Evolutionary conservation across 2,113 vertebrate species (phyloP).

Genomic region (Anguilla rostrata): DNA sequence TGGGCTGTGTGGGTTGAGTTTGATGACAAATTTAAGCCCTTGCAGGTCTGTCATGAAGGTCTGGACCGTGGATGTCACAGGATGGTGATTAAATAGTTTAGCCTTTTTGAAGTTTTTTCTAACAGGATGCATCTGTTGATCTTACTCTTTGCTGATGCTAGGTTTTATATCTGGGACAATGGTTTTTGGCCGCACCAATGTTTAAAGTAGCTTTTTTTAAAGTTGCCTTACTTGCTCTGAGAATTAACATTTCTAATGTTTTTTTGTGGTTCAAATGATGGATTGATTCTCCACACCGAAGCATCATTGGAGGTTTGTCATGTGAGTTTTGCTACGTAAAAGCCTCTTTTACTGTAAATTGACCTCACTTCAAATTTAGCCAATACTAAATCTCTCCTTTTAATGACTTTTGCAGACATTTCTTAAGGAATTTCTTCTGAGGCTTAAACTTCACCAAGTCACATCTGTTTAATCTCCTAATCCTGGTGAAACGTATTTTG

Average conservation of each 20-base stretch:
- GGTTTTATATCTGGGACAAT: background rate
- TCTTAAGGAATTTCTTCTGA: background rate
- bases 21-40: background rate
- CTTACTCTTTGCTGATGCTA: constrained; percentile 12
- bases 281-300: background rate
- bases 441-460: background rate
- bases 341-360: background rate
- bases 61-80: background rate
- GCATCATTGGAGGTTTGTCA: background rate
- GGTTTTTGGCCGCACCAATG: constrained; percentile 1
- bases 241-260: background rate
- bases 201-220: background rate
- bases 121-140: constrained; percentile 23
- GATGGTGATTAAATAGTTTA: background rate
- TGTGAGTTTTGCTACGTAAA: background rate
- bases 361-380: background rate
- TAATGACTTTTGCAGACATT: background rate
- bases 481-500: background rate
- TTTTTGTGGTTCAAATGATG: background rate
- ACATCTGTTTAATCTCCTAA: background rate
- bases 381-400: background rate
- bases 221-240: background rate
- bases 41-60: background rate
- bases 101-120: constrained; percentile 16
- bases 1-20: background rate